Conservation (phyloP, 2,888 invertebrate species). For the Cheilosia vernalis region DNA sequence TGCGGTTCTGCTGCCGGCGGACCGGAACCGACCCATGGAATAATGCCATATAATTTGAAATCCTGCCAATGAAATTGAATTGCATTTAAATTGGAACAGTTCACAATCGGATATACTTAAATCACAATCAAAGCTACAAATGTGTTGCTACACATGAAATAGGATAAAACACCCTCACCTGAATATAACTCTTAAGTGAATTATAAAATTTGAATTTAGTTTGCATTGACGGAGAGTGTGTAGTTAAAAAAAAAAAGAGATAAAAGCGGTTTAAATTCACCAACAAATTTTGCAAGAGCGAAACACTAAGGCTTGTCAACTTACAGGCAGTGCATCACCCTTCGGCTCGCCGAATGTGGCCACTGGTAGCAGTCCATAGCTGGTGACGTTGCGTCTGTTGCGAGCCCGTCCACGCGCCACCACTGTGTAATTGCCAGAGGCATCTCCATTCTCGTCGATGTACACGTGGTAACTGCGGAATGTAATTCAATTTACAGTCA, state of each 20-base stretch:
- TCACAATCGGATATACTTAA: neutral
- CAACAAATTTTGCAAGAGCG: neutral
- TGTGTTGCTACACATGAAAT: neutral
- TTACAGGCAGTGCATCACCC: slow-evolving; percentile 89
- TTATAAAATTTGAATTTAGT: slow-evolving; percentile 52
- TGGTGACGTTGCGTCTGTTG: slow-evolving; percentile 79
- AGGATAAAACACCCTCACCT: slow-evolving; percentile 62
- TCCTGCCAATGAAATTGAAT: slow-evolving; percentile 85
- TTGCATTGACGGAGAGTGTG: slow-evolving; percentile 31
- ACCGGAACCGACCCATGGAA: slow-evolving; percentile 90
- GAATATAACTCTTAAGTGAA: slow-evolving; percentile 74
- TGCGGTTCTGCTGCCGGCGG: slow-evolving; percentile 93
- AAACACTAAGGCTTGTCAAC: slow-evolving; percentile 78
- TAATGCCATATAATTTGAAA: slow-evolving; percentile 88
- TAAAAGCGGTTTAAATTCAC: slow-evolving; percentile 45
- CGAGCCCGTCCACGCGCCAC: slow-evolving; percentile 85
- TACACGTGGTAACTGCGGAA: slow-evolving; percentile 91
- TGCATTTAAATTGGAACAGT: slow-evolving; percentile 13
- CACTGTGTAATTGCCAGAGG: slow-evolving; percentile 96
- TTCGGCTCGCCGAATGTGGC: slow-evolving; percentile 87
- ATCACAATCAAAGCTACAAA: neutral
- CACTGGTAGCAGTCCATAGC: slow-evolving; percentile 91
- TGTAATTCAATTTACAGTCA: slow-evolving; percentile 12
- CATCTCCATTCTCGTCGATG: slow-evolving; percentile 96
- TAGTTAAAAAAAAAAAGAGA: slow-evolving; percentile 15